Conservation (phyloP, 2,888 invertebrate species). For the Eupithecia vulgata region DNA sequence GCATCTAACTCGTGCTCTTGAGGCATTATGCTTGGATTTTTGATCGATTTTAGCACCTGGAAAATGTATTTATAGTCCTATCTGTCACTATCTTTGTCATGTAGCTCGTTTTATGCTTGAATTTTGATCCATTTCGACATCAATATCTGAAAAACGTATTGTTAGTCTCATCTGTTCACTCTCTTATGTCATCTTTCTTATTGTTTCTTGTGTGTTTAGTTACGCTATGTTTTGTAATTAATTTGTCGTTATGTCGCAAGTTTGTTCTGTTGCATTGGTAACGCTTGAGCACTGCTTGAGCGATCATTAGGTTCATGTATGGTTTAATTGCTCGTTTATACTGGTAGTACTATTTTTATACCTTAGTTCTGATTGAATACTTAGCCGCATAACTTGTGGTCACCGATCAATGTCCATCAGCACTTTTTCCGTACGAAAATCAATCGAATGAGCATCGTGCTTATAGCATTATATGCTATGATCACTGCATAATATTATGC, state of each 20-base stretch:
- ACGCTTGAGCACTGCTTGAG: conserved; percentile 28
- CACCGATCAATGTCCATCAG: conserved; percentile 7
- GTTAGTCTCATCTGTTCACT: conserved; percentile 1
- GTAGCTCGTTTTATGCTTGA: conserved; percentile 8
- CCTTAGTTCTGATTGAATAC: conserved; percentile 11
- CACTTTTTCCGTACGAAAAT: neutral
- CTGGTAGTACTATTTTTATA: conserved; percentile 12
- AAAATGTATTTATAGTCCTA: neutral
- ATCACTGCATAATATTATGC: neutral
- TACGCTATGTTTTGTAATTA: conserved; percentile 22
- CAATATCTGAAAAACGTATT: neutral
- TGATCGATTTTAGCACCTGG: neutral
- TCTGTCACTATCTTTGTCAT: neutral
- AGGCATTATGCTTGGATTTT: conserved; percentile 1
- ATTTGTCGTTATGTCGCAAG: conserved; percentile 19
- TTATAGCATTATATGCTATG: too few species aligned
- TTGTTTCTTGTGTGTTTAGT: conserved; percentile 13
- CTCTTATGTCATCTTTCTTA: conserved; percentile 1
- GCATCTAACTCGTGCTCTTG: conserved; percentile 11
- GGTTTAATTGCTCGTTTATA: conserved; percentile 8
- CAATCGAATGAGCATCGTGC: neutral
- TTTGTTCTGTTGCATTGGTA: conserved; percentile 21
- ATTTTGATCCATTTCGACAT: neutral
- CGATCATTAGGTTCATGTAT: conserved; percentile 10
- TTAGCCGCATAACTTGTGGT: conserved; percentile 17